Evolutionary conservation across 2,888 invertebrate genomes (phyloP).

Genomic region (Eulithis testata): DNA sequence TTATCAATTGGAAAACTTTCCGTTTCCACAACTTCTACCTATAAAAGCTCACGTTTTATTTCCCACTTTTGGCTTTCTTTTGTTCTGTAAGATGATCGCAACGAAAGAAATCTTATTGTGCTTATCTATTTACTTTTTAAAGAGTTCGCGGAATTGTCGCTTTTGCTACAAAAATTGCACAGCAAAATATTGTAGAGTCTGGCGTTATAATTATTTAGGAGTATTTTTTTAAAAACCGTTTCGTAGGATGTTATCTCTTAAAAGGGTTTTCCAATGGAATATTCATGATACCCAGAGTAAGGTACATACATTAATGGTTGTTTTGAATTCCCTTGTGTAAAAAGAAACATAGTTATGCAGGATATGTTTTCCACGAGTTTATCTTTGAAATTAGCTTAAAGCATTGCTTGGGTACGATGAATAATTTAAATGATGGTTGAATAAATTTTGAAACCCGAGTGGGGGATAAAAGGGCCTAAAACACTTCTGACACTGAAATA

Average conservation of each 20-base stretch:
- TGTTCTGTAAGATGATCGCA: conserved; percentile 56
- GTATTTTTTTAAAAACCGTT: conserved; percentile 58
- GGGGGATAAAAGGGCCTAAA: conserved; percentile 10
- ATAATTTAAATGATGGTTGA: conserved; percentile 40
- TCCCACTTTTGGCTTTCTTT: conserved; percentile 68
- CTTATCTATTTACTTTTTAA: conserved; percentile 48
- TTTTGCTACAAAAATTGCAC: conserved; percentile 22
- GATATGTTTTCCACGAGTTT: conserved; percentile 54
- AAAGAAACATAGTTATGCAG: conserved; percentile 58
- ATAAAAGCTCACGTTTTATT: conserved; percentile 74
- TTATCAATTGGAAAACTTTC: conserved; percentile 81
- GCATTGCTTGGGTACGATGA: conserved; percentile 47
- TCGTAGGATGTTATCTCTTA: conserved; percentile 59
- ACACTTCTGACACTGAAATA: conserved; percentile 5
- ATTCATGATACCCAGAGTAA: conserved; percentile 70
- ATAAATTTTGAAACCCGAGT: conserved; percentile 25
- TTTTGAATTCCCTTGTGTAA: conserved; percentile 70
- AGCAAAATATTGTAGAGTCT: conserved; percentile 37
- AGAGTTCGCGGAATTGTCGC: conserved; percentile 37
- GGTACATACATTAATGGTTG: conserved; percentile 64
- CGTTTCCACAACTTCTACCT: conserved; percentile 70
- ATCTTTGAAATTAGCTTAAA: conserved; percentile 55
- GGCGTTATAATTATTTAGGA: conserved; percentile 57
- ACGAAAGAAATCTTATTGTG: conserved; percentile 50
- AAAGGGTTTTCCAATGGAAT: conserved; percentile 73